Evolutionary conservation across 2,797 vertebrate species (phyloP).

Genomic region (Leuciscus waleckii): DNA sequence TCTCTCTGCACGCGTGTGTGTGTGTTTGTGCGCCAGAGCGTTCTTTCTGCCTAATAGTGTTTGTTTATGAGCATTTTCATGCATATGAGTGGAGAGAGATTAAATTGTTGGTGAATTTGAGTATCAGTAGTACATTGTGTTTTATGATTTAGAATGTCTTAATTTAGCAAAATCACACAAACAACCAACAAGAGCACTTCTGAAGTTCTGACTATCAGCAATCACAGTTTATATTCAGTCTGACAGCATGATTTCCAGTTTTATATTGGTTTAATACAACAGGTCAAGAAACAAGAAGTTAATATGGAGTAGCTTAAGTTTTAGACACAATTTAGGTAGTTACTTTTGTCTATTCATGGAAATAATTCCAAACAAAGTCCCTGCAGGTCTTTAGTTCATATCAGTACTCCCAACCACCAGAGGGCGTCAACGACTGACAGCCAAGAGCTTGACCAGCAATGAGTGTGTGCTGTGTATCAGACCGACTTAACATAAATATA

Average conservation of each 20-base stretch:
- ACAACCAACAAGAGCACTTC: not conserved
- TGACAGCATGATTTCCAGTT: constrained; percentile 62
- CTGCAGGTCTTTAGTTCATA: not conserved
- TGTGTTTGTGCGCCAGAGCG: constrained; percentile 35
- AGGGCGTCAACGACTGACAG: not conserved
- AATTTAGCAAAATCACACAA: not conserved
- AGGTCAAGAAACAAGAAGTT: not conserved
- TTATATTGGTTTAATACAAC: not conserved
- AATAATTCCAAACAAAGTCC: not conserved
- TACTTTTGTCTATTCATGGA: not conserved
- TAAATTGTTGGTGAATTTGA: constrained; percentile 10
- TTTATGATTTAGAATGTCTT: constrained; percentile 8
- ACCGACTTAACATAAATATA: not conserved
- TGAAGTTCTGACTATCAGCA: not conserved
- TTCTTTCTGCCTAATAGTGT: constrained; percentile 14
- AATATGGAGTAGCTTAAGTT: not conserved
- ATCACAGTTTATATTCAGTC: constrained; percentile 58
- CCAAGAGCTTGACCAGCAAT: not conserved
- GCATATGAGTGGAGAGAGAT: constrained; percentile 26
- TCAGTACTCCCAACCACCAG: not conserved
- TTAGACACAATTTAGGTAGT: no score
- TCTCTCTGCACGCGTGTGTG: constrained; percentile 5
- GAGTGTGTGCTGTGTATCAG: not conserved
- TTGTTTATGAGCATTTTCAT: constrained; percentile 10
- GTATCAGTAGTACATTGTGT: not conserved